Evolutionary conservation across 2,888 invertebrate genomes (phyloP).

Genomic region (Rhingia campestris): DNA sequence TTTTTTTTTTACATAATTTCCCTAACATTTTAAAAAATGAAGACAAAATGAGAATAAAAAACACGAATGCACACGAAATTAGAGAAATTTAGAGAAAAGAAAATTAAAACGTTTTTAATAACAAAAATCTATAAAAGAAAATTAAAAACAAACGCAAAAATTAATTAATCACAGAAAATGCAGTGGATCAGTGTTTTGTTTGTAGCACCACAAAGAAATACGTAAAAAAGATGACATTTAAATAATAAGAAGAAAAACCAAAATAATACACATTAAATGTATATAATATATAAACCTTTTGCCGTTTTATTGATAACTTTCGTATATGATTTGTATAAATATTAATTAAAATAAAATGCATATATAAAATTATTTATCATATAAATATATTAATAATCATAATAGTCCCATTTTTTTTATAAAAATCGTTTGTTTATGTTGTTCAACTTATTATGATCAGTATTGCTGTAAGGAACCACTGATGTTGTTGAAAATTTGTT

Average conservation of each 20-base stretch:
- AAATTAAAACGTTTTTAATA: conserved; percentile 21
- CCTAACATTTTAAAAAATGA: conserved; percentile 18
- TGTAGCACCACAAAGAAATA: conserved; percentile 76
- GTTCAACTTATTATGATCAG: no score
- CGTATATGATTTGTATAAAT: background rate
- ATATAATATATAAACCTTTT: conserved; percentile 27
- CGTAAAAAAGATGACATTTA: conserved; percentile 33
- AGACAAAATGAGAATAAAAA: conserved; percentile 23
- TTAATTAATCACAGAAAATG: conserved; percentile 74
- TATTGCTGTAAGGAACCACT: no score
- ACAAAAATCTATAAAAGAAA: conserved; percentile 21
- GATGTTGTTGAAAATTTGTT: no score
- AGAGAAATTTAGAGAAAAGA: conserved; percentile 15
- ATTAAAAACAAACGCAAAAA: conserved; percentile 33
- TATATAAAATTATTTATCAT: no score
- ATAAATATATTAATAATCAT: no score
- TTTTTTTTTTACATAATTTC: conserved; percentile 49
- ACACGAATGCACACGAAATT: conserved; percentile 30
- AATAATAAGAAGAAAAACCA: conserved; percentile 16
- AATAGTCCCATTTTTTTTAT: no score
- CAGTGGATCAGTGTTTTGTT: conserved; percentile 79
- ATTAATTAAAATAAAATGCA: background rate
- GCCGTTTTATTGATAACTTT: conserved; percentile 59
- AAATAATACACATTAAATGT: conserved; percentile 46
- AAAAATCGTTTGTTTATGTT: no score